Conservation (phyloP, 2,888 invertebrate genomes). For the Acanthopleura granulata region DNA sequence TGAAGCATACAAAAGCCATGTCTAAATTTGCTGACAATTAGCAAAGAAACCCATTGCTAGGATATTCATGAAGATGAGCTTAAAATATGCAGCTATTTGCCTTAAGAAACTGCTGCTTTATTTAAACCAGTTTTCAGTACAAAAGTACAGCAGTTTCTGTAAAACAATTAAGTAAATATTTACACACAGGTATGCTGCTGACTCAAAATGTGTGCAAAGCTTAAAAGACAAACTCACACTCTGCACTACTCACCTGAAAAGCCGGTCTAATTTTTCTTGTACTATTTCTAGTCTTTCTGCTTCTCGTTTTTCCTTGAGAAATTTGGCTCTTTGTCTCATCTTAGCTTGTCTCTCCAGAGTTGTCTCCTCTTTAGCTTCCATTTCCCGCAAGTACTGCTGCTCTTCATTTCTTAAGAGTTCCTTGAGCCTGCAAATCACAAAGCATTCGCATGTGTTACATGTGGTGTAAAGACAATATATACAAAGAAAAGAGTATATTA, state of each 20-base stretch:
- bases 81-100: no score
- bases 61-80: no score
- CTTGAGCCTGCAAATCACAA: conserved; percentile 46
- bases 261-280: conserved; percentile 68
- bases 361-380: conserved; percentile 66
- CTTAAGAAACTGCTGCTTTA: neutral
- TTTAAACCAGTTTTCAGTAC: neutral
- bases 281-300: conserved; percentile 63
- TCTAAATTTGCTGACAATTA: no score
- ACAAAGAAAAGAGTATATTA: no score
- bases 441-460: neutral
- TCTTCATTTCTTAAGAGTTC: conserved; percentile 60
- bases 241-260: conserved; percentile 60
- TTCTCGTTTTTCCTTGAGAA: conserved; percentile 65
- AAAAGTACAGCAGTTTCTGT: no score
- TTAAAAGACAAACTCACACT: neutral
- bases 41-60: no score
- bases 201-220: no score
- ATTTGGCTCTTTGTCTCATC: conserved; percentile 66
- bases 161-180: no score
- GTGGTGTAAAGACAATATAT: no score
- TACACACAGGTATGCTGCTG: no score
- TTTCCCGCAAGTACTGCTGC: conserved; percentile 53
- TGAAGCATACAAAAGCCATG: no score
- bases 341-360: conserved; percentile 67